Conservation (phyloP, 2,797 vertebrate species). For the Pseudochromis fuscus region DNA sequence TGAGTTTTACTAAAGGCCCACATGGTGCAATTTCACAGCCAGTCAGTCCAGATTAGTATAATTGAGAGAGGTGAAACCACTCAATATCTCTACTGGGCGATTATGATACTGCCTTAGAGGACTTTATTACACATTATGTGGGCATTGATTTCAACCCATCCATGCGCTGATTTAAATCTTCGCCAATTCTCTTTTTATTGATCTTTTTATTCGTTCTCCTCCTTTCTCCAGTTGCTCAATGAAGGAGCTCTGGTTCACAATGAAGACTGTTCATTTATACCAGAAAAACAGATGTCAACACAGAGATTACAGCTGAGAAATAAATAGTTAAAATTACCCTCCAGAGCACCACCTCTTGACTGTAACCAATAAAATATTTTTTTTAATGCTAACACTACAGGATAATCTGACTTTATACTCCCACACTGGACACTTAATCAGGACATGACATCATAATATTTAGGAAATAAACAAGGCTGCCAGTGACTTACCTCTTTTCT, state of each 20-base stretch:
- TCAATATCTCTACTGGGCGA: constrained; percentile 63
- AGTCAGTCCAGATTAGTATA: constrained; percentile 54
- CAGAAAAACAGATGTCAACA: constrained; percentile 23
- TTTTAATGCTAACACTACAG: constrained; percentile 15
- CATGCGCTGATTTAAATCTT: constrained; percentile 59
- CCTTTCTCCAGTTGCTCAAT: constrained; percentile 10
- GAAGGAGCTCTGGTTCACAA: constrained; percentile 14
- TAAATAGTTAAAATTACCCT: constrained; percentile 11
- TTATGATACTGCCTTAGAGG: constrained; percentile 65
- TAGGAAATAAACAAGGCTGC: not conserved
- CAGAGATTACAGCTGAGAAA: constrained; percentile 30
- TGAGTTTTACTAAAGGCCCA: constrained; percentile 36
- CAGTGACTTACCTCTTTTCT: constrained; percentile 91
- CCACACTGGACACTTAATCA: no score
- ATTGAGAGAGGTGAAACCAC: constrained; percentile 36
- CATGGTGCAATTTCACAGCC: constrained; percentile 62
- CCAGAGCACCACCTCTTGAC: constrained; percentile 17
- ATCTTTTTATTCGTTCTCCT: constrained; percentile 45
- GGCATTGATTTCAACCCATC: constrained; percentile 64
- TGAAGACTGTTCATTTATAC: constrained; percentile 13
- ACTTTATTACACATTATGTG: constrained; percentile 76
- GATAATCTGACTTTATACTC: not conserved
- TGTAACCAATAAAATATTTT: constrained; percentile 8
- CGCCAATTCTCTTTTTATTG: constrained; percentile 60
- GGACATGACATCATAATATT: not conserved